Conservation (phyloP, 2,113 vertebrate species). For the Australoheros scitulus region DNA sequence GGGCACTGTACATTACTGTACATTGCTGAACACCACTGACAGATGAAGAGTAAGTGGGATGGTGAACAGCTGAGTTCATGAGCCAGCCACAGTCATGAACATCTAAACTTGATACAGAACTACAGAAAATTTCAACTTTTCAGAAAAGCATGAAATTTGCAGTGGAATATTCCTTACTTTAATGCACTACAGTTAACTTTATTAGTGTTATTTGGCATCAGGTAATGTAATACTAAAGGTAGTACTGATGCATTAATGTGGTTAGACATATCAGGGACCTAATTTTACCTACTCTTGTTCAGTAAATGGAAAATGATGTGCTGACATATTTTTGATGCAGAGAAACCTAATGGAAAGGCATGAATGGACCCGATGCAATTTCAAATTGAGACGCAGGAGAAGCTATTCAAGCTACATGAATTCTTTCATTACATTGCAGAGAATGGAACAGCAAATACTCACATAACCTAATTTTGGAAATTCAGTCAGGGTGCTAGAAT, state of each 20-base stretch:
- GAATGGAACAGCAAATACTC: neutral
- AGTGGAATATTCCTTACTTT: neutral
- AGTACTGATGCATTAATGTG: neutral
- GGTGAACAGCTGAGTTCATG: neutral
- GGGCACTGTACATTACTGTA: neutral
- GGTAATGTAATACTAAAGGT: neutral
- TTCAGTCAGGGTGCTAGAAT: too few relatives aligned
- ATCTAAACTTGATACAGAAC: neutral
- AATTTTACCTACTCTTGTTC: neutral
- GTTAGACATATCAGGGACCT: neutral
- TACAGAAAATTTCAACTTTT: neutral
- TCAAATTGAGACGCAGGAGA: neutral
- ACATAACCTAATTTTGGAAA: neutral
- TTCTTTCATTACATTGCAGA: too few relatives aligned
- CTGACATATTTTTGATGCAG: neutral
- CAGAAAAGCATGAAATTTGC: accelerated
- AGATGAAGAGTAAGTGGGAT: neutral
- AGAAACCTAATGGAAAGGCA: neutral
- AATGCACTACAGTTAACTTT: neutral
- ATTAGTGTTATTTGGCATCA: neutral
- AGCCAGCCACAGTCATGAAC: neutral
- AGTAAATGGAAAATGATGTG: neutral
- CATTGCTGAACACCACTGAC: neutral
- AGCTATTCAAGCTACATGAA: too few relatives aligned
- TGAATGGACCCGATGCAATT: neutral